Percentiles rank a stretch among this genome's conserved stretches.
Conservation (phyloP, 2,113 vertebrate species). For the Cyprichromis sp. region DNA sequence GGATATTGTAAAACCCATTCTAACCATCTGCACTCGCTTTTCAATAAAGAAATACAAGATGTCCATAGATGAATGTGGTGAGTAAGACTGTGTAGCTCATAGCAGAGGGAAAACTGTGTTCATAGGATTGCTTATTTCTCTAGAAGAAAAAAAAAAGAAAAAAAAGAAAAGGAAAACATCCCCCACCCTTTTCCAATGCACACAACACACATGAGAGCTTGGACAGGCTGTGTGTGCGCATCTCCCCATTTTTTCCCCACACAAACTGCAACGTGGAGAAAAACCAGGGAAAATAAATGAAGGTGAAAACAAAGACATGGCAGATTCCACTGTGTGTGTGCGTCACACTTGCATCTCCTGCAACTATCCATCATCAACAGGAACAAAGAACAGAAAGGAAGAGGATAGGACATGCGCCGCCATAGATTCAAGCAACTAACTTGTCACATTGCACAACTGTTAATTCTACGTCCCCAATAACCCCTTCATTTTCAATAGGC, state of each 20-base stretch:
- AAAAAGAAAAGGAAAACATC: constrained; percentile 13
- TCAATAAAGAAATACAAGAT: background rate
- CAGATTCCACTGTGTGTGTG: constrained; percentile 34
- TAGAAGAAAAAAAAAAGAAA: background rate
- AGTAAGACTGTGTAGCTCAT: constrained; percentile 8
- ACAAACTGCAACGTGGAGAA: constrained; percentile 54
- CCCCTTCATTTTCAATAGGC: background rate
- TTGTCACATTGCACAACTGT: background rate
- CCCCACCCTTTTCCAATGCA: background rate
- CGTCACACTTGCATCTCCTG: constrained; percentile 11
- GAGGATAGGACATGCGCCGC: background rate
- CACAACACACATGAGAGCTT: constrained; percentile 3
- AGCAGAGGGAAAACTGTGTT: constrained; percentile 26
- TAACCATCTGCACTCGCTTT: background rate
- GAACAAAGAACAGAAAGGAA: constrained; percentile 46
- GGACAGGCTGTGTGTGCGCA: background rate
- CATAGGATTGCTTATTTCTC: background rate
- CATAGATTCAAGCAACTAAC: background rate
- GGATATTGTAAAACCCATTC: background rate
- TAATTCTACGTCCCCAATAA: background rate
- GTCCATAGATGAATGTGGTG: background rate
- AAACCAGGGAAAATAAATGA: constrained; percentile 51
- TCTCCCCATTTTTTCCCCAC: constrained; percentile 35
- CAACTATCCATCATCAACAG: constrained; percentile 55
- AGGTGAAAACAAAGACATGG: constrained; percentile 58